Percentiles rank a stretch among this genome's conserved stretches.
Conservation (phyloP, 2,888 invertebrate species). For the Incurvaria masculella region DNA sequence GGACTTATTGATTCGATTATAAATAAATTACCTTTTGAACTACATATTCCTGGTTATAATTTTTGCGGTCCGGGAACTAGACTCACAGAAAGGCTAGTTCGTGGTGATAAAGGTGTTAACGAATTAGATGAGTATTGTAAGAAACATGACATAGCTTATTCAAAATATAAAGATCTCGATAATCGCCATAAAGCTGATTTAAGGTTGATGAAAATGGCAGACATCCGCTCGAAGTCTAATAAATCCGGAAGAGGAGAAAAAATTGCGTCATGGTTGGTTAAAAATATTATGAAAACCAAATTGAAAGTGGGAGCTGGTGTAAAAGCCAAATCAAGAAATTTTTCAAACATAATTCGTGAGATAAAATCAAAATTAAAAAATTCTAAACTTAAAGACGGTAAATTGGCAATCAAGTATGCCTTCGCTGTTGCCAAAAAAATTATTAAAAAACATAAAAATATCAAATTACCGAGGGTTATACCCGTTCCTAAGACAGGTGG, state of each 20-base stretch:
- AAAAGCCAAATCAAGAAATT: not conserved
- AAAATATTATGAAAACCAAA: slow-evolving; percentile 24
- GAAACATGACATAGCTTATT: slow-evolving; percentile 25
- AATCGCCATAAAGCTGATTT: slow-evolving; percentile 26
- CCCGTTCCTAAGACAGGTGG: slow-evolving; percentile 26
- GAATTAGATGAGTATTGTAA: slow-evolving; percentile 23
- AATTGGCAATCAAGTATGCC: slow-evolving; percentile 13
- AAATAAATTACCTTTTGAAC: slow-evolving; percentile 7
- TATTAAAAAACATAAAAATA: slow-evolving; percentile 15
- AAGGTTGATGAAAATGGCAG: slow-evolving; percentile 22
- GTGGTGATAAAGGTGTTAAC: slow-evolving; percentile 26
- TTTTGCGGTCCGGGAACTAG: slow-evolving; percentile 21
- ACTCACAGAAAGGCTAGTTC: slow-evolving; percentile 19
- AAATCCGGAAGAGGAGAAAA: slow-evolving; percentile 23
- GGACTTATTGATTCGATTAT: slow-evolving; percentile 8
- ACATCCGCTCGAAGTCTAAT: slow-evolving; percentile 13
- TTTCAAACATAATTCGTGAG: not conserved
- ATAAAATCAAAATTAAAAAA: not conserved
- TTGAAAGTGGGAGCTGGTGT: slow-evolving; percentile 16
- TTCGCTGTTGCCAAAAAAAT: slow-evolving; percentile 10
- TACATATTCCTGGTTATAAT: slow-evolving; percentile 18
- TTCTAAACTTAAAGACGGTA: slow-evolving; percentile 4
- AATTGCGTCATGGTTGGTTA: slow-evolving; percentile 20
- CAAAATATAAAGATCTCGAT: slow-evolving; percentile 11
- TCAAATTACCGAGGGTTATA: slow-evolving; percentile 20